Base-by-base conservation (phyloP, 2,797 vertebrate genomes). In the Phoebastria nigripes region DNA sequence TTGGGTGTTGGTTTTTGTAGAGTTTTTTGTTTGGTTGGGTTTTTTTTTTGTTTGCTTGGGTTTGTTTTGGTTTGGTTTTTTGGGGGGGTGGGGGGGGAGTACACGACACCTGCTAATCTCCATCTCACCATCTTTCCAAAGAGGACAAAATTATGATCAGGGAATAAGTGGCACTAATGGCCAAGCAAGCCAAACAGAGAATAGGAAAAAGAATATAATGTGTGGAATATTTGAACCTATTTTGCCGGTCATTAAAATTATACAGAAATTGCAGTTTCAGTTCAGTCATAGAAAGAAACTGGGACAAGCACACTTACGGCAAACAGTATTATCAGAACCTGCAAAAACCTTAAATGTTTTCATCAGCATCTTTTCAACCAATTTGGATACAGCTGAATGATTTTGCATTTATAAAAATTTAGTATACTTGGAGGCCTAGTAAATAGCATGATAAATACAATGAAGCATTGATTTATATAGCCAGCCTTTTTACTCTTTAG, bases 361-460 rank as follows among this genome's bases (percentile, higher is more conserved):
- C 70, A 85, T 89, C 76, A 94, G 54, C 79, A 94, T 56, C 82
- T 94, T 95, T 82, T 92, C 59, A 95, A 19, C 18, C 61, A 46
- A 70, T 82, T 8, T 89, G 74, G 93, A 87, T 49, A 89, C 29
- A 92, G 61, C 8, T 74, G 59, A 96, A 85, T 69, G 89, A 93
- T 81, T 93, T 62, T 83, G 61, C 58, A 81, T 89, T 91, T 96
- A 61, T 78, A 89, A 91, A 95, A 85, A 62, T 81, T 72, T 74
- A 78, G 56, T 85, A 41, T 47, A 89, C 47, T 85, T 94, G 42
- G 72, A 95, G 44, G 69, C 62, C 31, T 58, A 85, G 62, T 81
- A 95, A 94, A 87, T 52, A 89, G 71, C 49, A 42, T 41, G 91
- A 93, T 76, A 83, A 79, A 69, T 44, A 95, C 78, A 97, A 95